phyloP scores from a whole-genome alignment of 2,113 vertebrate genomes.

The Callipepla squamata region DNA sequence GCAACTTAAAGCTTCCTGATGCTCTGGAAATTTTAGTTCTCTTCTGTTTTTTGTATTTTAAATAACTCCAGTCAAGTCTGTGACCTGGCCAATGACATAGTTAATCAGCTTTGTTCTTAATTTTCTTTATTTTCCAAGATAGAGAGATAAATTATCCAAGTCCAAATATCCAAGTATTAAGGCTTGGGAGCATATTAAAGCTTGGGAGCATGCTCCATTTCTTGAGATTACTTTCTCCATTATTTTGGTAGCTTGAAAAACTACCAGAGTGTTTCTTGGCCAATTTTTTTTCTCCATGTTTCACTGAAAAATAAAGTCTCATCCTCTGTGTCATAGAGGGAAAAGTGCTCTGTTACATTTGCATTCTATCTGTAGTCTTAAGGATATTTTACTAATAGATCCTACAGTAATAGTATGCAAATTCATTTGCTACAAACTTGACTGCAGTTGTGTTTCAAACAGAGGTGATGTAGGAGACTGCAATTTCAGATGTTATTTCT shows the following conservation, averaged over 20 bases:
- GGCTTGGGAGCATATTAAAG: neutral
- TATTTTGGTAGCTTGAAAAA: neutral
- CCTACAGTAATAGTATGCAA: neutral
- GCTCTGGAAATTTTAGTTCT: neutral
- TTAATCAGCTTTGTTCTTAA: neutral
- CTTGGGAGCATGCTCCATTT: neutral
- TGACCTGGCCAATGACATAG: neutral
- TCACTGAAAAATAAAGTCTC: neutral
- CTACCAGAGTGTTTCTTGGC: neutral
- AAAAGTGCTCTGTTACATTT: neutral
- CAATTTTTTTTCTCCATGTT: neutral
- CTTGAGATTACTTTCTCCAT: neutral
- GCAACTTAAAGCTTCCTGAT: neutral
- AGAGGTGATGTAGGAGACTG: neutral
- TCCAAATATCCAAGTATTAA: neutral
- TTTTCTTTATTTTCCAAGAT: neutral
- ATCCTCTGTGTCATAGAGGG: neutral
- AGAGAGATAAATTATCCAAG: neutral
- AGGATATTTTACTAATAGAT: neutral
- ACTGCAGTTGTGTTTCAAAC: neutral
- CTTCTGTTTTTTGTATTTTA: neutral
- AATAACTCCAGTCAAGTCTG: neutral
- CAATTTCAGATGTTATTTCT: neutral
- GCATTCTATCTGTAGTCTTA: neutral
- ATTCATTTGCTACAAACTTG: neutral